Evolutionary conservation across 2,888 invertebrate genomes (phyloP), one percentile per base, ranked within the genome.

Genomic region (Cordilura impudica): DNA sequence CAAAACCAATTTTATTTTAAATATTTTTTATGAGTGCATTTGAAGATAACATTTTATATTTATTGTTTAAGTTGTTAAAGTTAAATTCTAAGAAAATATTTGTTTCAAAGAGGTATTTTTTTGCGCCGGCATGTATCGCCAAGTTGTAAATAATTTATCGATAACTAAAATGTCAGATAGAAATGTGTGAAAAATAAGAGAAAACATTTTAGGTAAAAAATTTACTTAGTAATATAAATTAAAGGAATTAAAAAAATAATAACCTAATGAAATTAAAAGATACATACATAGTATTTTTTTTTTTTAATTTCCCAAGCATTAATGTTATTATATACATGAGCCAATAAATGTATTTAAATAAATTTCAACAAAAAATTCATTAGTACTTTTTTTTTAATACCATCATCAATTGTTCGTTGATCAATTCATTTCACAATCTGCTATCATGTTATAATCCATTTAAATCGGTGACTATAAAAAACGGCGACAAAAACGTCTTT

Each of bases 381-480:
- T 70, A 39, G 10, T 19, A 29, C 43, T 51, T 31, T 18, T 3
- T 47, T 12, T 70, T 29, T 43, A 14, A 47, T 10, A 26, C n/a
- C 58, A 43, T 71, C 58, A 43, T 71, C 31, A 61, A 54, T 60
- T 72, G 19, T n/a, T n/a, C n/a, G n/a, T 56, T 66, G 31, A 39
- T 65, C 2, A 65, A n/a, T 65, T 56, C 39, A 65, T 65, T 65
- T 56, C 47, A 10, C 63, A 65, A 65, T 56, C 12, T 49, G 6
- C 35, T 49, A 61, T 69, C 49, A 49, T 39, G 19, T 12, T 1
- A 8, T 39, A 23, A 43, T 39, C 0, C 16, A n/a, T 21, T 56
- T 35, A 56, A 19, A 56, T 56, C 10, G 26, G 6, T n/a, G 12
- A 53, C 53, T 31, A n/a, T 54, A 8, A 4, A 19, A 7, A 31